Percentiles rank a stretch among this genome's conserved stretches.
Conservation (phyloP, 2,888 invertebrate genomes). For the Aporophyla lueneburgensis region DNA sequence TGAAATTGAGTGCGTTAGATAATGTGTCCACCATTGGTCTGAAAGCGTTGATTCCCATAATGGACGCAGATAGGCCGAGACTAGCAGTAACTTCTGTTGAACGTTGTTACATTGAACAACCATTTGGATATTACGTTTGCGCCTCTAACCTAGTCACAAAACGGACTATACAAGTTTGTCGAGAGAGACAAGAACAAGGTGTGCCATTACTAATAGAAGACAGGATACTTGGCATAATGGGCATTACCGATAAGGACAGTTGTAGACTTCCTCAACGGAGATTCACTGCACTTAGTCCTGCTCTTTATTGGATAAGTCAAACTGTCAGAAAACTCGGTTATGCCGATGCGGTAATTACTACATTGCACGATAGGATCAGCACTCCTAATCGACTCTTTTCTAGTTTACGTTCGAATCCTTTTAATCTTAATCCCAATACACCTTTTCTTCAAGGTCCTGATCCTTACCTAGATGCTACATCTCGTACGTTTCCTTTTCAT, state of each 20-base stretch:
- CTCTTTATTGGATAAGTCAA: conserved; percentile 73
- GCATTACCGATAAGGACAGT: conserved; percentile 46
- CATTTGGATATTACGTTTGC: conserved; percentile 73
- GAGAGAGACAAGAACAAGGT: conserved; percentile 69
- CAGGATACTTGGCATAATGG: conserved; percentile 72
- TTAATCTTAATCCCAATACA: not conserved
- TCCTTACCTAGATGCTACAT: not conserved
- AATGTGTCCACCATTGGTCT: conserved; percentile 67
- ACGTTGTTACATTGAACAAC: conserved; percentile 64
- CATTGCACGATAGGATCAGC: conserved; percentile 18
- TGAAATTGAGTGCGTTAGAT: conserved; percentile 72
- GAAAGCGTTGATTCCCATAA: conserved; percentile 71
- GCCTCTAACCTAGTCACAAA: conserved; percentile 60
- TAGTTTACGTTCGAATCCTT: not conserved
- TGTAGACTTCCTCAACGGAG: conserved; percentile 65
- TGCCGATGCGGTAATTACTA: conserved; percentile 20
- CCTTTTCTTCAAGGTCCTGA: not conserved
- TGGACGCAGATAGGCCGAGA: conserved; percentile 55
- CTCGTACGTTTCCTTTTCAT: not conserved
- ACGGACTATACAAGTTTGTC: conserved; percentile 56
- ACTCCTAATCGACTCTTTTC: not conserved
- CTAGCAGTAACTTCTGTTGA: conserved; percentile 69
- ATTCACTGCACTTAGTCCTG: conserved; percentile 71
- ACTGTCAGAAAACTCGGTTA: conserved; percentile 49
- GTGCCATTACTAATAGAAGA: conserved; percentile 75